Evolutionary conservation across 2,113 vertebrate genomes (phyloP), one percentile per base, ranked within the genome.

Genomic region (Climacteris rufus): DNA sequence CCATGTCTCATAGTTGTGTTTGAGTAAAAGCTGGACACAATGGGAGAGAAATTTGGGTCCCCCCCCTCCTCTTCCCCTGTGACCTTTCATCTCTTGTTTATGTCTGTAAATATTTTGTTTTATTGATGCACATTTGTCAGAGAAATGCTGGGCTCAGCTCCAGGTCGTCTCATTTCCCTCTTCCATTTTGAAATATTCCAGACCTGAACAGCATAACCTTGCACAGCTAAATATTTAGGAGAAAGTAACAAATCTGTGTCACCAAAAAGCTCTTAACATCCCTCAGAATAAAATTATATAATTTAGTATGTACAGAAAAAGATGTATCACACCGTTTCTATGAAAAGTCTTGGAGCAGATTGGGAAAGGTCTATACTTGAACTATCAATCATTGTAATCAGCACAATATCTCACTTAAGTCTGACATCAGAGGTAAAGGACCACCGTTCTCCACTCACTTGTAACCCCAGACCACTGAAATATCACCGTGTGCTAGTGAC

Each of bases 71-170:
- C 50, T 33, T 87, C 11, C 37, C 37, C 54, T 80, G 39, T 75
- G 53, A 65, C 45, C 57, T 79, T 59, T 79, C 60, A 33, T 85
- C 27, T 81, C 56, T 83, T 94, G 85, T 65, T 96, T 95, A 93
- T 92, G 74, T 64, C 94, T 89, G 92, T 82, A 74, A 96, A 96
- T 87, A 69, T 81, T 95, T 88, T 76, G 77, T 83, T 96, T 97
- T 93, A 93, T 94, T 80, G 84, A 96, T 91, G 87, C 56, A 65
- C 66, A 30, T 86, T 87, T 86, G 50, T 94, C 87, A 96, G 83
- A 93, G 79, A 95, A 96, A 95, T 45, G 17, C 50, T 40, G 40
- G 96, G 96, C 89, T 75, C 56, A 68, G 85, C 37, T 92, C 79
- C 77, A 94, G 65, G 54, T 83, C 83, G 52, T 65, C 70, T 91